These are phyloP conservation scores for Lanius collurio DNA, from an alignment of 2,113 vertebrate genomes.

Conservation along the genomic window DNA sequence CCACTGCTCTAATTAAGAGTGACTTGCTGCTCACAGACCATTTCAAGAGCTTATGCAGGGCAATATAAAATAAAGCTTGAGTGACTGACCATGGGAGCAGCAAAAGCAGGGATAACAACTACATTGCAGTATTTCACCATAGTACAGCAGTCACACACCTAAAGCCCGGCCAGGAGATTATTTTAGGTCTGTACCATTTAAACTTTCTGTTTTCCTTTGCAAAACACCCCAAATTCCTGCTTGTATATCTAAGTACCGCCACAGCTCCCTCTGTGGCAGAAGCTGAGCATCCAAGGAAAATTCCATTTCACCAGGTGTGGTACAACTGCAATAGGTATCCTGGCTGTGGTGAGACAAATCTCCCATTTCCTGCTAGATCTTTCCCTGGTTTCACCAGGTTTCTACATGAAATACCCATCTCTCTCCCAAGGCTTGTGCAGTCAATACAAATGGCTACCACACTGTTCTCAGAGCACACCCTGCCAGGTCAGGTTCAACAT, in stretches of 20 bases:
- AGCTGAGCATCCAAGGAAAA: background rate
- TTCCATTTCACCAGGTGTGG: background rate
- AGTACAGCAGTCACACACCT: background rate
- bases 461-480: background rate
- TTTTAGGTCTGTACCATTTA: background rate
- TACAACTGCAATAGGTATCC: background rate
- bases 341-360: background rate
- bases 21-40: fast-evolving
- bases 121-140: background rate
- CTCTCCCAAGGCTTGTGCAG: background rate
- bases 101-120: background rate
- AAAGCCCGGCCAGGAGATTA: background rate
- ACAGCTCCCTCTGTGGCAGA: background rate
- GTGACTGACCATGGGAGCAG: background rate
- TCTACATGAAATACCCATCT: background rate
- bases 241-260: background rate
- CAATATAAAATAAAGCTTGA: background rate
- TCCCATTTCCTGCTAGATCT: background rate
- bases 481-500: background rate
- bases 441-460: background rate
- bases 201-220: background rate
- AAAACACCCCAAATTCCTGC: background rate
- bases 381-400: background rate
- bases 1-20: background rate
- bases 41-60: background rate